phyloP scores from a whole-genome alignment of 2,113 vertebrate species.

The Triplophysa dalaica region DNA sequence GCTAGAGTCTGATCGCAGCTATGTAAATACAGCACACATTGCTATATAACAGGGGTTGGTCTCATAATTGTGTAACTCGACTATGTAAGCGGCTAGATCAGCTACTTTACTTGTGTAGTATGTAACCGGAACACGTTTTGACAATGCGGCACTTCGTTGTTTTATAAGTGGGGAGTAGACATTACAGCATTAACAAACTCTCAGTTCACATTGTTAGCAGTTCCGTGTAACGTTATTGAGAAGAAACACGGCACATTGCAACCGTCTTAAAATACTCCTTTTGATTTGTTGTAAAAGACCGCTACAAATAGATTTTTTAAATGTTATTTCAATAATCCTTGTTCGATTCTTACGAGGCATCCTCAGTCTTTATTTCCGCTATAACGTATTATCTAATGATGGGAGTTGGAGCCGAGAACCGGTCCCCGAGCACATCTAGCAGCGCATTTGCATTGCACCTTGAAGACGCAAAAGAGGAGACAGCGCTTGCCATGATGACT shows the following conservation, averaged over 20 bases:
- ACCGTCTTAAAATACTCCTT: not conserved
- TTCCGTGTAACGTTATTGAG: not conserved
- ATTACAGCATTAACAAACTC: no score
- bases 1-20: not conserved
- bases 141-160: not conserved
- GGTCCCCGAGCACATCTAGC: not conserved
- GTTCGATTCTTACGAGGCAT: not conserved
- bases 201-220: not conserved
- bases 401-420: conserved; percentile 45
- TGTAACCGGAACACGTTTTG: not conserved
- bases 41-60: not conserved
- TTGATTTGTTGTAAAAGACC: not conserved
- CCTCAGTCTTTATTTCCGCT: not conserved
- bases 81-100: not conserved
- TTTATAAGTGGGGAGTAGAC: not conserved
- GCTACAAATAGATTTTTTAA: no score
- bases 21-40: not conserved
- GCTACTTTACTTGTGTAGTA: not conserved
- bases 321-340: no score
- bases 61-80: conserved; percentile 14
- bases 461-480: conserved; percentile 15
- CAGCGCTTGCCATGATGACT: not conserved
- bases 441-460: conserved; percentile 4
- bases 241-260: no score
- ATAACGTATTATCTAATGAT: conserved; percentile 20